Base-by-base conservation (phyloP, 2,797 vertebrate genomes). In the Manis pentadactyla region DNA sequence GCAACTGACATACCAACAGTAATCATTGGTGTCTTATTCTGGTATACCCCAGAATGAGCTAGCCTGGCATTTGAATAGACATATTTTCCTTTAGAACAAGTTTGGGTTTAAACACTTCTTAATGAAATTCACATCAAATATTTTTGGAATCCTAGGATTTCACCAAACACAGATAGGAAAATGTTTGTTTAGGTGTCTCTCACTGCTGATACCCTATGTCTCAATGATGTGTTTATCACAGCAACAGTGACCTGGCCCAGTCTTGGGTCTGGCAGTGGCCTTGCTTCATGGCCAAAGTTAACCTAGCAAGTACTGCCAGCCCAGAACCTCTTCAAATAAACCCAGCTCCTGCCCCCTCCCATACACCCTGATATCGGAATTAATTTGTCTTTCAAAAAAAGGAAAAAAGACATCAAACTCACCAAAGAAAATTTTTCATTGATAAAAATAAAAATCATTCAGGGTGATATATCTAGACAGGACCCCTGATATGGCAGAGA, bases 81-180 rank as follows among this genome's bases (percentile, higher is more conserved):
- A 79, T 49, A 82, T 68, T 68, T 93, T 89, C 59, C 21, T 87
- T 71, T 66, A 75, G 63, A 59, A 92, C 42, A 92, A 78, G 37
- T 39, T 39, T 39, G 37, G 37, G 37, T 3, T 39, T 39, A 39
- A 39, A 39, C 3, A 39, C 3, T 79, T 79, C 57, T 89, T 90
- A 78, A 57, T 15, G 31, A 84, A 95, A 89, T 74, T 93, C 59
- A 75, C 53, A 95, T 51, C n/a, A 92, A 81, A 84, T 18, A 79
- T 74, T 94, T 93, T 25, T 84, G 64, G 37, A 93, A 90, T 14
- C 25, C 53, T 90, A 79, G 49, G n/a, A 87, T 64, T 95, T 92
- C 84, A 95, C 25, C 42, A 93, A 84, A 57, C 25, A 15, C 13
- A 68, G 27, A 51, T 11, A 88, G 4, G 25, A 82, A 95, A 95